Base-by-base conservation (phyloP, 1,140 invertebrate species). In the Galleria mellonella region DNA sequence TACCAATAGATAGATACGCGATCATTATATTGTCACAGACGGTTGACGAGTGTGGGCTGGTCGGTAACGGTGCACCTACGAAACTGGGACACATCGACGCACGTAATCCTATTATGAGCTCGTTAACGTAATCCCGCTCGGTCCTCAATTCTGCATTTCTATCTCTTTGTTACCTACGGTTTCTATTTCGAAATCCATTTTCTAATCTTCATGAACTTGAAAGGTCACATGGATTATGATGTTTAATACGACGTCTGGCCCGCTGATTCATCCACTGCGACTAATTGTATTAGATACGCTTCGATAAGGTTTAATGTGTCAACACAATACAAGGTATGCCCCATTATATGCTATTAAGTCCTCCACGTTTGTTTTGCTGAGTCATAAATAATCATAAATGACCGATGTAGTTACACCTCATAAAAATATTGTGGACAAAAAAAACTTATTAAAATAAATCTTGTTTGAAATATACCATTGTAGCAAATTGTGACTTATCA, bases 91-190 rank as follows among this genome's bases (percentile, higher is more conserved):
- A 62, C 56, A 45, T 65, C 55, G 55, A 50, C 49, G 70, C 66
- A 71, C 62, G 69, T 81, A 83, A 83, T 83, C 79, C 75, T 77
- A 83, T 83, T 82, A 83, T 66, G 70, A 74, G 62, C 72, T 82
- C 65, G 79, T 78, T 83, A 79, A 70, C 67, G 62, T 78, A 78
- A 79, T 81, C 70, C 70, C 51, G 57, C 56, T 57, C 41, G 55
- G 61, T 54, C 59, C 59, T 59, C 42, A 41, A 62, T 65, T 53
- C 52, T 31, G 37, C 37, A 23, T 38, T 12, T 38, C 13, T n/a
- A 30, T 42, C 29, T 15, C 15, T 42, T 11, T 12, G 36, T 43
- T 13, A 9, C 23, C 27, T 30, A n/a, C 42, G 39, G 38, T 41
- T 11, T 41, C 45, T 32, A 32, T 47, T 41, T 47, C 39, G 29